Evolutionary conservation across 2,888 invertebrate genomes (phyloP).

Genomic region (Orthosia gracilis): DNA sequence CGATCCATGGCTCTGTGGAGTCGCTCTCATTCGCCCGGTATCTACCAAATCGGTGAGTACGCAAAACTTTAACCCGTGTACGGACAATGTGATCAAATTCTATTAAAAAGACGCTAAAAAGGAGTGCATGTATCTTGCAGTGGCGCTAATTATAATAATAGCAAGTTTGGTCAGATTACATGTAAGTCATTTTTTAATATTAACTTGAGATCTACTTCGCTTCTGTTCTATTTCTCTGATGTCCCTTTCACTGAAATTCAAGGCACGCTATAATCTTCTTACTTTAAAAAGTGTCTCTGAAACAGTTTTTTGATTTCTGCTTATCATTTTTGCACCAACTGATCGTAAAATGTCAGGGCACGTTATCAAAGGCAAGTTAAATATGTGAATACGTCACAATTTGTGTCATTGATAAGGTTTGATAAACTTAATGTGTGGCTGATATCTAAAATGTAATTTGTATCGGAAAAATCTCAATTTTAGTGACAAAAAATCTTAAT

Average conservation of each 20-base stretch:
- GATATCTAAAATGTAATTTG: neutral
- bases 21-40: constrained; percentile 79
- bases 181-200: constrained; percentile 80
- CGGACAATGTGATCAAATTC: constrained; percentile 67
- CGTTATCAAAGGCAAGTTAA: constrained; percentile 17
- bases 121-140: constrained; percentile 89
- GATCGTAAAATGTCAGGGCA: constrained; percentile 25
- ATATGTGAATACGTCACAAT: constrained; percentile 8
- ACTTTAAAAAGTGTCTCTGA: constrained; percentile 3
- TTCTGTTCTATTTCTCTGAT: constrained; percentile 27
- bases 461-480: neutral
- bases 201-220: constrained; percentile 49
- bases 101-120: constrained; percentile 65
- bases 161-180: constrained; percentile 88
- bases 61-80: constrained; percentile 75
- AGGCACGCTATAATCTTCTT: constrained; percentile 41
- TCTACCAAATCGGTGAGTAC: constrained; percentile 85
- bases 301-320: constrained; percentile 30
- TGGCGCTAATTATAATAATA: constrained; percentile 88
- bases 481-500: neutral
- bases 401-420: constrained; percentile 24
- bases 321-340: constrained; percentile 20
- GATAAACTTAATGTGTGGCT: neutral
- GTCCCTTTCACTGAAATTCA: constrained; percentile 38
- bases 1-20: constrained; percentile 69